Evolutionary conservation across 2,888 invertebrate genomes (phyloP).

Genomic region (Sepiola atlantica): DNA sequence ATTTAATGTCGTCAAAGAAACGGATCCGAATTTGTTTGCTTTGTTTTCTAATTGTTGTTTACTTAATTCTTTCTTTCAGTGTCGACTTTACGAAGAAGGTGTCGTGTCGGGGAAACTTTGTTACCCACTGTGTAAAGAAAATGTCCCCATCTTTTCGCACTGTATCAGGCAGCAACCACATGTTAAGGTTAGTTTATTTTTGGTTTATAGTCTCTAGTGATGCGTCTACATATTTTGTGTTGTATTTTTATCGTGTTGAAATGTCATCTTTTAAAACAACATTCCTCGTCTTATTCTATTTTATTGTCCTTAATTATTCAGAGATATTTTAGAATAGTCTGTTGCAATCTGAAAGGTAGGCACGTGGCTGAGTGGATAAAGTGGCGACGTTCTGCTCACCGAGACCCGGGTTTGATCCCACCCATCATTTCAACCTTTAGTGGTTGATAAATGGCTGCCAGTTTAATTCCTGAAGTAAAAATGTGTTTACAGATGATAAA

Average conservation of each 20-base stretch:
- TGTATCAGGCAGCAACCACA: slow-evolving; percentile 50
- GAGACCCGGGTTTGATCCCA: too few species aligned
- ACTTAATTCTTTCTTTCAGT: slow-evolving; percentile 57
- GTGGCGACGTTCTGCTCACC: too few species aligned
- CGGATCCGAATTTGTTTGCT: not conserved
- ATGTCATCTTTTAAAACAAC: not conserved
- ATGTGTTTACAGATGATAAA: too few species aligned
- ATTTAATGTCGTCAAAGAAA: too few species aligned
- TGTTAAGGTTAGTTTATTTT: slow-evolving; percentile 49
- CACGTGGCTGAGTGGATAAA: too few species aligned
- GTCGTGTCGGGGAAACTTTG: slow-evolving; percentile 62
- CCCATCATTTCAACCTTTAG: too few species aligned
- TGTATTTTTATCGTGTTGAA: not conserved
- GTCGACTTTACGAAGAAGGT: slow-evolving; percentile 59
- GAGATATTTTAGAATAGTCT: too few species aligned
- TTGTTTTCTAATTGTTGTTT: not conserved
- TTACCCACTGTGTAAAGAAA: slow-evolving; percentile 59
- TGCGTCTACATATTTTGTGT: not conserved
- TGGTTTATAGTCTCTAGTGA: not conserved
- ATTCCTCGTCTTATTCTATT: too few species aligned
- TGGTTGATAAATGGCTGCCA: too few species aligned
- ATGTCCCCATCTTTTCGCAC: slow-evolving; percentile 52
- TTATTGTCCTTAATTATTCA: too few species aligned
- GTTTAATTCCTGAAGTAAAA: too few species aligned
- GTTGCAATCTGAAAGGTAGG: too few species aligned